phyloP scores from a whole-genome alignment of 2,888 invertebrate genomes.

The Pseudeuparius sepicola region DNA sequence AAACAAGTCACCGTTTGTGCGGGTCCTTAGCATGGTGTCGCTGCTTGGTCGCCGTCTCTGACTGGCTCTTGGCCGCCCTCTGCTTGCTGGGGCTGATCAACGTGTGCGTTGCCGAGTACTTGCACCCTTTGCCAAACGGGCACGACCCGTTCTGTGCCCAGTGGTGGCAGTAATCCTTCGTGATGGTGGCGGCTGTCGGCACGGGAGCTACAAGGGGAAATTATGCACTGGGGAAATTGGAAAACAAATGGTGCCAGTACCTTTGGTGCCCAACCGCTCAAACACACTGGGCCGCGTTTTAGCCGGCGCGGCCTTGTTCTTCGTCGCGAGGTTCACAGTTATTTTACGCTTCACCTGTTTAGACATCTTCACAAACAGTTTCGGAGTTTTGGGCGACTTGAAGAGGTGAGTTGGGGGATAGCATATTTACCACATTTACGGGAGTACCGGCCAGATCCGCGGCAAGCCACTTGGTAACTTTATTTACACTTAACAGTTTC shows the following conservation, averaged over 20 bases:
- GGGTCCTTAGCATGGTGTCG: conserved; percentile 30
- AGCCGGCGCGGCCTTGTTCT: conserved; percentile 44
- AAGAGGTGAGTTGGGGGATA: no score
- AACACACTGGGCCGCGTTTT: conserved; percentile 67
- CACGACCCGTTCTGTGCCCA: conserved; percentile 70
- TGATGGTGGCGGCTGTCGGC: conserved; percentile 23
- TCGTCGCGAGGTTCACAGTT: conserved; percentile 57
- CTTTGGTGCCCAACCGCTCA: conserved; percentile 71
- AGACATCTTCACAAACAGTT: conserved; percentile 43
- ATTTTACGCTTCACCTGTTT: conserved; percentile 68
- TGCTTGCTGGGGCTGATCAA: conserved; percentile 68
- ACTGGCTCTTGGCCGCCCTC: conserved; percentile 56
- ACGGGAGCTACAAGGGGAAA: no score
- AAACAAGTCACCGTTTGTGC: conserved; percentile 22
- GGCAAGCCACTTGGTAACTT: no score
- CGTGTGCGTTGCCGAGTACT: conserved; percentile 64
- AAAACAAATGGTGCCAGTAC: no score
- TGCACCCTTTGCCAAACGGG: conserved; percentile 68
- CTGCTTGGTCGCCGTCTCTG: conserved; percentile 35
- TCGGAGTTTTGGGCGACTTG: no score
- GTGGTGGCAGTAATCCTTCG: conserved; percentile 62
- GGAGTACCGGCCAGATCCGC: no score
- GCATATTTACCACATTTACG: no score
- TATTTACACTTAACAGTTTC: no score
- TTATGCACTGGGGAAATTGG: no score